Conservation (phyloP, 2,888 invertebrate species). For the Torymus tubicola region DNA sequence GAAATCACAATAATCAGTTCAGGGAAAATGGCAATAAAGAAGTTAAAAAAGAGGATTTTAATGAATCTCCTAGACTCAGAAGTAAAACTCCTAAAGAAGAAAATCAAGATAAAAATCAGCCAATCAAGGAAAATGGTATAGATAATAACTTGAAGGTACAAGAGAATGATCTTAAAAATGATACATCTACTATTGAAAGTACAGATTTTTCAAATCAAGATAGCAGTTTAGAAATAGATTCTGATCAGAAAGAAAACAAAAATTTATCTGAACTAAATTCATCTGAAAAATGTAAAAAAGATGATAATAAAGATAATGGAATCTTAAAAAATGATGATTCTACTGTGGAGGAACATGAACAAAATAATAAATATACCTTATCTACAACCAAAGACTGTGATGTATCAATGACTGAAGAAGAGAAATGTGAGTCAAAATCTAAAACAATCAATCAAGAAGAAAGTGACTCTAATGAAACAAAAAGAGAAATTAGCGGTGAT, state of each 20-base stretch:
- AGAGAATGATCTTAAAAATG: conserved; percentile 29
- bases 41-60: conserved; percentile 25
- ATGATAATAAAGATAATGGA: conserved; percentile 1
- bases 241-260: conserved; percentile 23
- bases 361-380: conserved; percentile 16
- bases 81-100: conserved; percentile 6
- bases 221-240: conserved; percentile 4
- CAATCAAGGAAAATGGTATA: conserved; percentile 42
- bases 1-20: conserved; percentile 47
- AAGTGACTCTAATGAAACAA: neutral
- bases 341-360: neutral
- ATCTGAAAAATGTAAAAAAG: conserved; percentile 27
- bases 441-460: conserved; percentile 25
- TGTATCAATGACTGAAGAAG: conserved; percentile 25
- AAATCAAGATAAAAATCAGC: conserved; percentile 18
- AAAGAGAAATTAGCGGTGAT: neutral
- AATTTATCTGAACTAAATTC: conserved; percentile 1
- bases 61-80: conserved; percentile 30
- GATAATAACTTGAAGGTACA: conserved; percentile 14
- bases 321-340: conserved; percentile 15
- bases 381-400: conserved; percentile 50
- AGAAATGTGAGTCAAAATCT: conserved; percentile 23
- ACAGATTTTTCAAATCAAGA: conserved; percentile 19
- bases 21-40: conserved; percentile 32
- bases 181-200: conserved; percentile 14